Percentiles rank a stretch among this genome's conserved stretches.
These are phyloP conservation scores for Lepidurus couesii DNA, from an alignment of 1,140 invertebrate species.

Conservation along the genomic window DNA sequence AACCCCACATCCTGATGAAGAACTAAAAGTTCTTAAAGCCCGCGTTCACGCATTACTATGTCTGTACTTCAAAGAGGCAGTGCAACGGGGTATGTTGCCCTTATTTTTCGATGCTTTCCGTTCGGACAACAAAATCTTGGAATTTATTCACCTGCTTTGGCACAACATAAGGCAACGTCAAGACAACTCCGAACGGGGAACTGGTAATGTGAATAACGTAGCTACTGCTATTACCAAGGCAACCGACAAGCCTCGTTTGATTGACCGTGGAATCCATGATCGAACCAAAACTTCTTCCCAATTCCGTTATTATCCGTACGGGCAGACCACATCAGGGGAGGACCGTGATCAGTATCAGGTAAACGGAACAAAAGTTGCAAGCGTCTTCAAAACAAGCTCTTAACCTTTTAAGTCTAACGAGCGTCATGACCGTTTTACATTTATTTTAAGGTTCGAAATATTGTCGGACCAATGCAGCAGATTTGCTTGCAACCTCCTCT, in stretches of 20 bases:
- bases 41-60: not conserved
- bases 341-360: not conserved
- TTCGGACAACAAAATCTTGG: not conserved
- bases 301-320: not conserved
- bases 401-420: no score
- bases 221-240: not conserved
- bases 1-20: not conserved
- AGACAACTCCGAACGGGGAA: not conserved
- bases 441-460: slow-evolving; percentile 8
- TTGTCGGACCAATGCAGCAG: not conserved
- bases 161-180: not conserved
- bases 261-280: slow-evolving; percentile 10
- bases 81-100: not conserved
- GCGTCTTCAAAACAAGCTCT: not conserved
- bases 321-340: not conserved
- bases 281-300: slow-evolving; percentile 13
- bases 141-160: slow-evolving; percentile 3
- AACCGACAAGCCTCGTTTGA: not conserved
- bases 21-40: not conserved
- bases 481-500: not conserved
- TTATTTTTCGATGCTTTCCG: slow-evolving; percentile 8
- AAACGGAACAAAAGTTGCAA: not conserved
- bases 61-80: not conserved
- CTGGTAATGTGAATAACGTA: not conserved
- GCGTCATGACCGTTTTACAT: not conserved